These are phyloP conservation scores for Pachycephala philippinensis DNA, from an alignment of 2,113 vertebrate species.

Conservation along the genomic window DNA sequence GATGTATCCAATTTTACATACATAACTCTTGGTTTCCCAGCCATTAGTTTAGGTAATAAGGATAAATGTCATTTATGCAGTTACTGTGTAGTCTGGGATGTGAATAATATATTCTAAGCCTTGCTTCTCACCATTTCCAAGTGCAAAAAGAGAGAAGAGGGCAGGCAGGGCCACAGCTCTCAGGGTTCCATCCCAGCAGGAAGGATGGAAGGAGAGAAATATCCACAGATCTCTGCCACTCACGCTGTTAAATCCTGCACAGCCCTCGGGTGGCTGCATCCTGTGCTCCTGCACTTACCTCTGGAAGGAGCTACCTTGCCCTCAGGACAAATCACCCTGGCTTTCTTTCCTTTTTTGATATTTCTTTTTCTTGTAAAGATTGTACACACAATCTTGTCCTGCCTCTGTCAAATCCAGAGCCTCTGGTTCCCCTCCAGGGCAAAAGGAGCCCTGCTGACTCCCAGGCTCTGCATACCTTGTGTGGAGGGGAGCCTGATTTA, in stretches of 20 bases:
- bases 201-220: not conserved
- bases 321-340: not conserved
- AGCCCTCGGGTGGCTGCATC: rapidly evolving
- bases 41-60: not conserved
- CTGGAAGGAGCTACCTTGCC: not conserved
- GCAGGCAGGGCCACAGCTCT: not conserved
- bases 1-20: not conserved
- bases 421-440: not conserved
- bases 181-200: not conserved
- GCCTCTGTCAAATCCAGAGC: not conserved
- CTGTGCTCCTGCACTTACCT: not conserved
- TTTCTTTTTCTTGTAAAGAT: not conserved
- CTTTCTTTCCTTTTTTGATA: not conserved
- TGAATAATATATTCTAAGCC: not conserved
- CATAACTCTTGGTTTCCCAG: not conserved
- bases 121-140: not conserved
- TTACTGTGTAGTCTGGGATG: not conserved
- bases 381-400: not conserved
- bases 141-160: not conserved
- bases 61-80: not conserved
- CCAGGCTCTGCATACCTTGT: rapidly evolving
- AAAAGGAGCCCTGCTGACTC: not conserved
- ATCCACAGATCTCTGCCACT: not conserved
- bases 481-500: not conserved
- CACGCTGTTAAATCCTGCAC: not conserved